Evolutionary conservation across 2,888 invertebrate genomes (phyloP).

Genomic region (Limenitis camilla): DNA sequence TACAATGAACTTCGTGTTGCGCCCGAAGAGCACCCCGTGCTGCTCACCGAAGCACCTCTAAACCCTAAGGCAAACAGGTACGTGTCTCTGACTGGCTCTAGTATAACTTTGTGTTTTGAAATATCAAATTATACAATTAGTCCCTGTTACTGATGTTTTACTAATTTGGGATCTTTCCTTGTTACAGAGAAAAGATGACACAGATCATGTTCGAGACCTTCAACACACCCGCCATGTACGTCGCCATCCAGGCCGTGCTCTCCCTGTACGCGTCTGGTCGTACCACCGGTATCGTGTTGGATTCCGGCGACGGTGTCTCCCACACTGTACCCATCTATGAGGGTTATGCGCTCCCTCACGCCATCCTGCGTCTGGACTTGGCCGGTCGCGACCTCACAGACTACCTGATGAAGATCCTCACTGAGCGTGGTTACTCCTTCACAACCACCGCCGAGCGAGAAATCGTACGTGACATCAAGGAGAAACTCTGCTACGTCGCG

Average conservation of each 20-base stretch:
- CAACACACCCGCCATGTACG: constrained; percentile 95
- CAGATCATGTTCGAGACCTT: constrained; percentile 96
- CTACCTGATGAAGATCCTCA: constrained; percentile 95
- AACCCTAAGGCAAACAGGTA: constrained; percentile 88
- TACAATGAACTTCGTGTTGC: constrained; percentile 94
- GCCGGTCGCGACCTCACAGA: constrained; percentile 95
- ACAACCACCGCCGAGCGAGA: constrained; percentile 94
- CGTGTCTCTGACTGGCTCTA: neutral
- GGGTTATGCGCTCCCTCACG: constrained; percentile 93
- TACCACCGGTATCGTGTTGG: constrained; percentile 96
- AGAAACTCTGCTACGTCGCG: constrained; percentile 92
- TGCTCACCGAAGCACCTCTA: constrained; percentile 91
- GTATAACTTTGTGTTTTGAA: neutral
- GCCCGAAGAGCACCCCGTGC: constrained; percentile 94
- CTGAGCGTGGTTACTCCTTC: constrained; percentile 93
- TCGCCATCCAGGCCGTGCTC: constrained; percentile 94
- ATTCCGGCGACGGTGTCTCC: constrained; percentile 96
- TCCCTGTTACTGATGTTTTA: constrained; percentile 89
- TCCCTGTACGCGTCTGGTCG: constrained; percentile 96
- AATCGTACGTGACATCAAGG: constrained; percentile 96
- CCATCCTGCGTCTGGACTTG: constrained; percentile 93
- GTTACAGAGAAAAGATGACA: constrained; percentile 88
- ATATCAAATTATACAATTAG: constrained; percentile 89
- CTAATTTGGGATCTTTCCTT: constrained; percentile 26
- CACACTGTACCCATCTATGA: constrained; percentile 98